These are phyloP conservation scores for Ellobium chinense DNA, from an alignment of 2,888 invertebrate genomes.

Conservation along the genomic window DNA sequence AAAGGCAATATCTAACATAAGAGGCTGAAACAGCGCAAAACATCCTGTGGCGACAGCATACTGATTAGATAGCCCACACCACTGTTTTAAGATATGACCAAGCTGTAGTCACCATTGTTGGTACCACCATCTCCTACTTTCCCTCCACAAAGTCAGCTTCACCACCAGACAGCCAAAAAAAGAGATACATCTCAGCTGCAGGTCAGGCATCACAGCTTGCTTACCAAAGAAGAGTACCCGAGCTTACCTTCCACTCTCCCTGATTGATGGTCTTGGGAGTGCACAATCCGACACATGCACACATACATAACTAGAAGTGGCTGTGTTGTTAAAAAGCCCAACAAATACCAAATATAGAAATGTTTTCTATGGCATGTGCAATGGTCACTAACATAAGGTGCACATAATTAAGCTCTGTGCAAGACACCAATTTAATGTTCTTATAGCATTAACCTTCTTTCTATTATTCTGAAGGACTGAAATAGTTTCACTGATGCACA, in stretches of 20 bases:
- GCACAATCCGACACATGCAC: background rate
- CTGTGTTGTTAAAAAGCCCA: background rate
- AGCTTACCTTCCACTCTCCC: background rate
- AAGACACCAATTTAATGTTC: background rate
- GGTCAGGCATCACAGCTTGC: background rate
- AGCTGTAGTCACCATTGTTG: background rate
- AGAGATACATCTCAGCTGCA: background rate
- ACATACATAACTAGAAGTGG: background rate
- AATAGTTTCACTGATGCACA: background rate
- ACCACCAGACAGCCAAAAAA: background rate
- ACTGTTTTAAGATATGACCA: background rate
- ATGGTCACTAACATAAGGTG: background rate
- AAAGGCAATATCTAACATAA: background rate
- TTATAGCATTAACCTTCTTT: background rate
- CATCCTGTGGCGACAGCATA: background rate
- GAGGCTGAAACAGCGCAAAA: background rate
- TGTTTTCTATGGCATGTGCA: background rate
- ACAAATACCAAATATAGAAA: background rate
- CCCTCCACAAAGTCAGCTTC: background rate
- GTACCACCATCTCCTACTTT: background rate
- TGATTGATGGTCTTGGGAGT: background rate
- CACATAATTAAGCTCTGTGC: background rate
- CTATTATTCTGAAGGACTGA: background rate
- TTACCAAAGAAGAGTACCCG: background rate
- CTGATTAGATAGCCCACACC: constrained; percentile 5